Evolutionary conservation across 1,140 invertebrate species (phyloP).

Genomic region (Pristionchus pacificus): DNA sequence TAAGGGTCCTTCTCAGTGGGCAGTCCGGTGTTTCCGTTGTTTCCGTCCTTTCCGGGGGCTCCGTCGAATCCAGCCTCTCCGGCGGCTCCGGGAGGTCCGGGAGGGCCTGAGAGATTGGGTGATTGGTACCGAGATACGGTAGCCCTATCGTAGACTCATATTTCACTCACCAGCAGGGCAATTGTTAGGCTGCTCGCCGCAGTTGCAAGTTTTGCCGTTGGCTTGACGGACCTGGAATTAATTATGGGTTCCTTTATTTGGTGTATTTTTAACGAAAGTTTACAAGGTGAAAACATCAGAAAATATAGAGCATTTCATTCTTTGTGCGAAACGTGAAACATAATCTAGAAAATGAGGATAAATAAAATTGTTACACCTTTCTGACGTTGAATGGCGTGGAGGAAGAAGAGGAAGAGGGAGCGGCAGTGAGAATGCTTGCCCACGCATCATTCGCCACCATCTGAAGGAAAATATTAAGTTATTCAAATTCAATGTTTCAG

Average conservation of each 20-base stretch:
- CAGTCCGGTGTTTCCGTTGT: not conserved
- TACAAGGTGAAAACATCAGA: no score
- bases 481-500: no score
- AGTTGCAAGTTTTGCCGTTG: not conserved
- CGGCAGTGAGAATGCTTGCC: not conserved
- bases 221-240: not conserved
- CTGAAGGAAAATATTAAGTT: no score
- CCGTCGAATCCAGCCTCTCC: not conserved
- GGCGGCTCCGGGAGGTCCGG: not conserved
- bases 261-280: no score
- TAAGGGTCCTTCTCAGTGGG: not conserved
- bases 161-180: not conserved
- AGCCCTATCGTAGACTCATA: not conserved
- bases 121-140: not conserved
- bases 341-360: no score
- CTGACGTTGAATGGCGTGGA: not conserved
- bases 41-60: not conserved
- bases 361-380: no score
- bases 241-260: no score
- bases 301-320: no score
- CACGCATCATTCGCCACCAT: not conserved
- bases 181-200: not conserved
- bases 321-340: no score
- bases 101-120: not conserved
- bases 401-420: not conserved